Conservation (phyloP, 2,888 invertebrate species). For the Drosophila paranaensis region DNA sequence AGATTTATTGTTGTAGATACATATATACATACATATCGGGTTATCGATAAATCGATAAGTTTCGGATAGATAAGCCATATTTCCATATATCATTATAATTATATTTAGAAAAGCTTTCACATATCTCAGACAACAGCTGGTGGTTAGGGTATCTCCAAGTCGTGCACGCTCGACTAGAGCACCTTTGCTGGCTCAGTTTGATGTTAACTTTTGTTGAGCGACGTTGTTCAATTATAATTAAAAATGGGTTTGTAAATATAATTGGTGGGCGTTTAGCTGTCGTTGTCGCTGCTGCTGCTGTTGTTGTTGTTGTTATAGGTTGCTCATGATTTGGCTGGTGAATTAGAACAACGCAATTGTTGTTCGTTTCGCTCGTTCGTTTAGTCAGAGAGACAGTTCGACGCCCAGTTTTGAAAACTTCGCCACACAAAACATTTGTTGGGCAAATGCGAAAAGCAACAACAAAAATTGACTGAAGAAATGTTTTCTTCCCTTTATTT, state of each 20-base stretch:
- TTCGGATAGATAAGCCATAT: no score
- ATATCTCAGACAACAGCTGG: no score
- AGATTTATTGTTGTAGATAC: no score
- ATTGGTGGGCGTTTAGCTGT: conserved; percentile 65
- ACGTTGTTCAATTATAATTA: conserved; percentile 67
- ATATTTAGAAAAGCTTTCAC: no score
- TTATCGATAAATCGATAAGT: no score
- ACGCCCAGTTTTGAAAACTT: conserved; percentile 28
- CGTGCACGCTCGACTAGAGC: neutral
- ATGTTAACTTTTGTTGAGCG: conserved; percentile 4
- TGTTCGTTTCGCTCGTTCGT: conserved; percentile 34
- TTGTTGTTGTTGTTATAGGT: conserved; percentile 11
- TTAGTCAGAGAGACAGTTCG: conserved; percentile 38
- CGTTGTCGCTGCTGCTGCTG: conserved; percentile 22
- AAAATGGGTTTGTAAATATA: conserved; percentile 72
- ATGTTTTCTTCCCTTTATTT: neutral
- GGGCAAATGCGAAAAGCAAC: neutral
- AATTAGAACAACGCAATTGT: conserved; percentile 70
- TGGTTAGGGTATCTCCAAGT: neutral
- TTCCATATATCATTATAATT: no score
- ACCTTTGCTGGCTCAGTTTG: neutral
- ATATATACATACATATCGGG: no score
- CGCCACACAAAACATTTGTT: conserved; percentile 4
- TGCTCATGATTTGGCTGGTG: conserved; percentile 57
- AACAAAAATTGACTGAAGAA: neutral